phyloP scores from a whole-genome alignment of 2,797 vertebrate species.

The Margarornis squamiger region DNA sequence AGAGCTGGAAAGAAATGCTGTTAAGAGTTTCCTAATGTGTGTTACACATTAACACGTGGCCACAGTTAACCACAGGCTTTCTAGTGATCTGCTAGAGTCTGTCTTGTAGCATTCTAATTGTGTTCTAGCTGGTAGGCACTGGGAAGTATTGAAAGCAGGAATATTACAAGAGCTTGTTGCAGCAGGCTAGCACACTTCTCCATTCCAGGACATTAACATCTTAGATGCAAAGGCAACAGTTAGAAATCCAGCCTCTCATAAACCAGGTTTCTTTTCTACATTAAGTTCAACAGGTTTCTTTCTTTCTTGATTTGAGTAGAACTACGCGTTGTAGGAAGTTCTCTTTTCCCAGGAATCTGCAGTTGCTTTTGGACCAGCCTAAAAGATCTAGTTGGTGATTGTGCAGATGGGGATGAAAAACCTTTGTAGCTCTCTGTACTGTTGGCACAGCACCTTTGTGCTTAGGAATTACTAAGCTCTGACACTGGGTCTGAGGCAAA shows the following conservation, averaged over 20 bases:
- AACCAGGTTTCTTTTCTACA: not conserved
- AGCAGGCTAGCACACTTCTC: not conserved
- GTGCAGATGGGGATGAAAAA: not conserved
- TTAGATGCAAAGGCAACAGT: not conserved
- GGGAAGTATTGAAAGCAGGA: constrained; percentile 21
- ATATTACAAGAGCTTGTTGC: not conserved
- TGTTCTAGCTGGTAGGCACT: not conserved
- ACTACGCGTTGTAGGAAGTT: not conserved
- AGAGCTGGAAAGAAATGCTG: not conserved
- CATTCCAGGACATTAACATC: not conserved
- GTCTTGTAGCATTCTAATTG: not conserved
- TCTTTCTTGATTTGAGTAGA: not conserved
- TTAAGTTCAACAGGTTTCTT: not conserved
- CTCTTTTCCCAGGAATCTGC: not conserved
- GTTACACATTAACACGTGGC: not conserved
- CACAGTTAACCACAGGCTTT: constrained; percentile 22
- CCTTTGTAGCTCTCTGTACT: not conserved
- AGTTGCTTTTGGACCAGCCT: constrained; percentile 42
- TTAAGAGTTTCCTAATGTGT: not conserved
- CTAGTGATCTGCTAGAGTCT: constrained; percentile 5
- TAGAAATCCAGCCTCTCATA: not conserved
- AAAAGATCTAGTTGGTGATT: constrained; percentile 45
- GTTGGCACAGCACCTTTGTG: not conserved
- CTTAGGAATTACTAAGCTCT: constrained; percentile 35
- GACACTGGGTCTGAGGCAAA: constrained; percentile 38